A percentile compares a stretch with the other conserved stretches of the same genome.
These are phyloP conservation scores for Zosterops pallidus DNA, from an alignment of 2,113 vertebrate genomes.

Conservation along the genomic window DNA sequence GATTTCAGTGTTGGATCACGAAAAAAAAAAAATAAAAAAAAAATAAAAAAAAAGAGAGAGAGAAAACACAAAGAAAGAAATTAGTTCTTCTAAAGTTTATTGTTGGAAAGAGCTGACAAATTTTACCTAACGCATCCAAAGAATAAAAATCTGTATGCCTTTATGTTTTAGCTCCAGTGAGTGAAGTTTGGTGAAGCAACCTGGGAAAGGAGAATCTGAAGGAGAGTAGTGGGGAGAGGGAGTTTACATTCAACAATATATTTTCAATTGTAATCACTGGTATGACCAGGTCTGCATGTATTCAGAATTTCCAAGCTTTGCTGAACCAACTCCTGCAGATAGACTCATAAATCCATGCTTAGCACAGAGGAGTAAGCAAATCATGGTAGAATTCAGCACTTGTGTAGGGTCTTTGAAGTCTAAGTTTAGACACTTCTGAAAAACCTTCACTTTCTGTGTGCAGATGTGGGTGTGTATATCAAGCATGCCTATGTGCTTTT, in stretches of 20 bases:
- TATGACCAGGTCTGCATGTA: not conserved
- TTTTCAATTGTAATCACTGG: not conserved
- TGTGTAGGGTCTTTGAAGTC: not conserved
- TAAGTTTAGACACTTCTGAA: not conserved
- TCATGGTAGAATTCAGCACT: not conserved
- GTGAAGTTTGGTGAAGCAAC: not conserved
- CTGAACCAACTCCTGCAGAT: not conserved
- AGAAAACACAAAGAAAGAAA: not conserved
- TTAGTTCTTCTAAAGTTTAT: not conserved
- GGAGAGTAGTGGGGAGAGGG: rapidly evolving
- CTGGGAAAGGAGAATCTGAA: not conserved
- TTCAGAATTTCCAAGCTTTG: not conserved
- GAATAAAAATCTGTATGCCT: not conserved
- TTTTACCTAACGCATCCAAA: not conserved
- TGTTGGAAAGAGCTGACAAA: not conserved
- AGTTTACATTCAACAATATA: not conserved
- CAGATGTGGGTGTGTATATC: not conserved
- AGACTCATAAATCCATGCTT: not conserved
- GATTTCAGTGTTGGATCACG: not conserved
- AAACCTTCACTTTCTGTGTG: not conserved
- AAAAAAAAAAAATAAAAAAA: too few relatives aligned
- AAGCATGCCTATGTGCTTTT: not conserved
- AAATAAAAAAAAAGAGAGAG: not conserved
- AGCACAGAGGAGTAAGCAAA: not conserved
- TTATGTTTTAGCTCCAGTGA: not conserved